Conservation (phyloP, 1,140 invertebrate species). For the Drosophila navojoa region DNA sequence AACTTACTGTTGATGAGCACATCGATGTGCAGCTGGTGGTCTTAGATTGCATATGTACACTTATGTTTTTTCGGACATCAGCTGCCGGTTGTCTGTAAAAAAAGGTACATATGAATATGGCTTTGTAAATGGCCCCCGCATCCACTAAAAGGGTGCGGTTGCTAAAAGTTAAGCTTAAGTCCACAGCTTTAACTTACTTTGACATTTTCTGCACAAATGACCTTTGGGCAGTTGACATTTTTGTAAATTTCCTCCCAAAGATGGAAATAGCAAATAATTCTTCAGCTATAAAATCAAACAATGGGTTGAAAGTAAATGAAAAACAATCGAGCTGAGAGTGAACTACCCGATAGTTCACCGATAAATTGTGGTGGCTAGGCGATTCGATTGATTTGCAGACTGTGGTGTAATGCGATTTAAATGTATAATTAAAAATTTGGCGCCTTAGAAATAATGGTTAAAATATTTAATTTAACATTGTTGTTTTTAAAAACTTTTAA, state of each 20-base stretch:
- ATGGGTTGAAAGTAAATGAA: background rate
- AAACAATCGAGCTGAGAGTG: constrained; percentile 14
- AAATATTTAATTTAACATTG: no score
- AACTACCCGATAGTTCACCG: constrained; percentile 30
- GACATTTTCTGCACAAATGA: constrained; percentile 92
- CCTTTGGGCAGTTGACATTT: constrained; percentile 85
- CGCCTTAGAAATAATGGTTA: no score
- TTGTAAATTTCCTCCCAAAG: background rate
- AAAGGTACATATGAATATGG: constrained; percentile 1
- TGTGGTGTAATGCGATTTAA: background rate
- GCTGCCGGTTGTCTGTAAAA: constrained; percentile 88
- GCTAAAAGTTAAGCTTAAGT: background rate
- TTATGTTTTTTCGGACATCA: constrained; percentile 90
- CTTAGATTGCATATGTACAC: constrained; percentile 84
- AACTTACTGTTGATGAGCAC: constrained; percentile 86
- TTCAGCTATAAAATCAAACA: constrained; percentile 20
- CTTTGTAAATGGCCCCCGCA: background rate
- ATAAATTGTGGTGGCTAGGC: constrained; percentile 26
- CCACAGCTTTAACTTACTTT: constrained; percentile 85
- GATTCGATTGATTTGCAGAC: background rate
- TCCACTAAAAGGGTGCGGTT: constrained; percentile 2
- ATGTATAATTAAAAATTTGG: background rate
- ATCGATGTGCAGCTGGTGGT: constrained; percentile 85
- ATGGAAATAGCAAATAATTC: background rate
- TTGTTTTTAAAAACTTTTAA: no score